Evolutionary conservation across 2,797 vertebrate species (phyloP).

Genomic region (Australoheros facetus): DNA sequence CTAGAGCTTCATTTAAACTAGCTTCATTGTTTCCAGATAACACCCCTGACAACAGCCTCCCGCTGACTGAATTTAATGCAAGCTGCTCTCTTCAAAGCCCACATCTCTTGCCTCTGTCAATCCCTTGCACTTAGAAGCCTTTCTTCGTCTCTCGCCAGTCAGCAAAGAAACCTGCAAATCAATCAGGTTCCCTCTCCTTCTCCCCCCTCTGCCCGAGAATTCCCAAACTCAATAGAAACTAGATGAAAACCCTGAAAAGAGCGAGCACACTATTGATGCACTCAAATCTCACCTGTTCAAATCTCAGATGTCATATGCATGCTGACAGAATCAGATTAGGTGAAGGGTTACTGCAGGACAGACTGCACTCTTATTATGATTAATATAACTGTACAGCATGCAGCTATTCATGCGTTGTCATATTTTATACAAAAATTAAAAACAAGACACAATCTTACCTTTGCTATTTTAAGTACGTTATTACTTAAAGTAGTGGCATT

Average conservation of each 20-base stretch:
- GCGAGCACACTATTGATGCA: neutral
- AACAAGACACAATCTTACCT: neutral
- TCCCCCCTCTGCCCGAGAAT: neutral
- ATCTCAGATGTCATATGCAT: neutral
- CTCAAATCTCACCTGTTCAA: neutral
- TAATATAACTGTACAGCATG: neutral
- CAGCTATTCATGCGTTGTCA: no score
- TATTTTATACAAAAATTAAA: no score
- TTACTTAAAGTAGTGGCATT: neutral
- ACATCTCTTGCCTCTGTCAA: constrained; percentile 33
- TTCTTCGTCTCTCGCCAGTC: constrained; percentile 9
- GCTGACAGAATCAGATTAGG: constrained; percentile 4
- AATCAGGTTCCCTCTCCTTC: constrained; percentile 7
- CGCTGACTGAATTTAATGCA: constrained; percentile 61
- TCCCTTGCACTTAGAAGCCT: constrained; percentile 30
- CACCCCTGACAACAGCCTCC: constrained; percentile 47
- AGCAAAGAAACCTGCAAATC: constrained; percentile 8
- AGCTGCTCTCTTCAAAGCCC: constrained; percentile 35
- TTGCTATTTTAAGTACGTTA: neutral
- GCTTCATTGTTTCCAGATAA: constrained; percentile 62
- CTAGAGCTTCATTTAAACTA: constrained; percentile 59
- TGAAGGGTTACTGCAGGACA: neutral
- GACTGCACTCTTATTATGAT: neutral
- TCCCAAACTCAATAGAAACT: constrained; percentile 4
- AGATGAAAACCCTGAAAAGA: constrained; percentile 2